Percentiles rank a stretch among this genome's conserved stretches.
phyloP scores from a whole-genome alignment of 2,113 vertebrate genomes.

The Sinocyclocheilus anshuiensis region DNA sequence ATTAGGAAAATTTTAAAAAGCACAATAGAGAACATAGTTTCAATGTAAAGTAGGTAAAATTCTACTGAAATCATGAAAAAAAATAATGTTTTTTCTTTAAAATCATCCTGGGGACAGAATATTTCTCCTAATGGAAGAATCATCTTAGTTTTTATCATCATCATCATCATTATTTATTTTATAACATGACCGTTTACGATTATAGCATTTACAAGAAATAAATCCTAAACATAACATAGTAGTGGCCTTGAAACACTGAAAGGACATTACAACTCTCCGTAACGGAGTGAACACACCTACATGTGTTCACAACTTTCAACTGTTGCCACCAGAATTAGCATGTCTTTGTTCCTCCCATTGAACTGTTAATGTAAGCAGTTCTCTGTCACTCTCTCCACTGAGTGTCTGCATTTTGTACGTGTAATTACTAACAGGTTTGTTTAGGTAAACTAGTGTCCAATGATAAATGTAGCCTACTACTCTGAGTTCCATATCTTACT shows the following conservation, averaged over 20 bases:
- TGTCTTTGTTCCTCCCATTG: slow-evolving; percentile 19
- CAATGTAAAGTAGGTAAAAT: background rate
- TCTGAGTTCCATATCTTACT: too few species aligned
- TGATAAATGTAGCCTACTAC: background rate
- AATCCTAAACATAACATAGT: background rate
- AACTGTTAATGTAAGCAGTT: slow-evolving; percentile 6
- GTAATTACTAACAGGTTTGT: background rate
- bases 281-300: background rate
- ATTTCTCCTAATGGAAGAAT: background rate
- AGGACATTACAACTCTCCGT: background rate
- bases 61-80: background rate
- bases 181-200: background rate
- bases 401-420: background rate
- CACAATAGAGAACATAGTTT: background rate
- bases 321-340: slow-evolving; percentile 27
- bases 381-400: background rate
- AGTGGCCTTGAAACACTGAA: background rate
- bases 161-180: background rate
- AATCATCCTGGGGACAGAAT: background rate
- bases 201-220: background rate
- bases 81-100: accelerated
- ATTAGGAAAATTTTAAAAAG: background rate
- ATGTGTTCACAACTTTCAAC: background rate
- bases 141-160: background rate
- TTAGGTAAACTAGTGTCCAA: background rate